Conservation (phyloP, 2,888 invertebrate genomes). For the Parascotia fuliginaria region DNA sequence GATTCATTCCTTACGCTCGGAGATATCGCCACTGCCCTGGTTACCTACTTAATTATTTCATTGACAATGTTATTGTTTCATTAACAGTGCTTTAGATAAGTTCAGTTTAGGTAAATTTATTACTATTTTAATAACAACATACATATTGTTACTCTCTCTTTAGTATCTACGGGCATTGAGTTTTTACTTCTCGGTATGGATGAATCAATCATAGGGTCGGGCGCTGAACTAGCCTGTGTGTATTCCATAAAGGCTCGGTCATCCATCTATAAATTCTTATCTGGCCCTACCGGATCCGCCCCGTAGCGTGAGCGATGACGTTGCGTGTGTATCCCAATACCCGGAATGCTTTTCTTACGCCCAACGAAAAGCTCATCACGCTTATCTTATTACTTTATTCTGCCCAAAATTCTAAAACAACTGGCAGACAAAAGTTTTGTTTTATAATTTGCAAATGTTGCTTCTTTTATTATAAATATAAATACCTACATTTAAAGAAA, state of each 20-base stretch:
- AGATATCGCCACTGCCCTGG: constrained; percentile 31
- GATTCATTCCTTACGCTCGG: constrained; percentile 33
- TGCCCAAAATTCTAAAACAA: constrained; percentile 4
- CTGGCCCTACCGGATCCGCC: constrained; percentile 64
- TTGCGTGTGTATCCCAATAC: constrained; percentile 64
- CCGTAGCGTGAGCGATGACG: constrained; percentile 74
- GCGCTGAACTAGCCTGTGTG: constrained; percentile 64
- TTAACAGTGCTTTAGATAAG: constrained; percentile 8
- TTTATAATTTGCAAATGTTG: no score
- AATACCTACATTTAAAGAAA: no score
- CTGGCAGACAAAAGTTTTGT: not conserved
- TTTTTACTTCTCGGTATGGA: constrained; percentile 62
- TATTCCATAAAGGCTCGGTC: constrained; percentile 75
- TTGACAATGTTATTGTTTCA: constrained; percentile 35
- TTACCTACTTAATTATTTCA: constrained; percentile 38
- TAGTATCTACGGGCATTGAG: no score
- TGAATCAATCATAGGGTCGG: constrained; percentile 74
- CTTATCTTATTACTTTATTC: constrained; percentile 36
- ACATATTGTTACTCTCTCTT: no score
- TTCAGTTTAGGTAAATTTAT: not conserved
- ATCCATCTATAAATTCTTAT: constrained; percentile 80
- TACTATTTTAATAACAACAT: not conserved
- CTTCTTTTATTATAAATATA: no score
- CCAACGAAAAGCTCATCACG: constrained; percentile 29
- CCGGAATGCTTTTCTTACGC: constrained; percentile 42